Evolutionary conservation across 2,888 invertebrate species (phyloP).

Genomic region (Drosophila phalerata): DNA sequence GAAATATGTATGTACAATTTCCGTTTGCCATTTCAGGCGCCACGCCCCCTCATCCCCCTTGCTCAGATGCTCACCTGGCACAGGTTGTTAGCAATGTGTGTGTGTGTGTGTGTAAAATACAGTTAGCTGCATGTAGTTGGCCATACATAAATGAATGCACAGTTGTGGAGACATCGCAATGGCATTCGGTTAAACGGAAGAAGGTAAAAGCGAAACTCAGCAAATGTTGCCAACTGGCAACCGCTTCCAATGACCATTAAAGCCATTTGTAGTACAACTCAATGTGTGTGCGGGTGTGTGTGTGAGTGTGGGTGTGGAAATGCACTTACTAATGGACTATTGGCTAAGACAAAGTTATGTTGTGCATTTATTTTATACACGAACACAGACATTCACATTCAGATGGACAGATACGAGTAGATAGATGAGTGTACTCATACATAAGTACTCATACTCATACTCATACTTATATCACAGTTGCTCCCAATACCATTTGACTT

Average conservation of each 20-base stretch:
- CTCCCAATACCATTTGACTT: constrained; percentile 21
- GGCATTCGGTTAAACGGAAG: constrained; percentile 56
- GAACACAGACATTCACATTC: neutral
- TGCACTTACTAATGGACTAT: constrained; percentile 71
- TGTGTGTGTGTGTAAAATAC: constrained; percentile 61
- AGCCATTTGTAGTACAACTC: constrained; percentile 30
- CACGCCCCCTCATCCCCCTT: neutral
- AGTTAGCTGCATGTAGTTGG: constrained; percentile 47
- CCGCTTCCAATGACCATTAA: constrained; percentile 52
- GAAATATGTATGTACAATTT: constrained; percentile 77
- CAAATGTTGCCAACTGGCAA: constrained; percentile 41
- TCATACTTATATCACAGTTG: neutral
- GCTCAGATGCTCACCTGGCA: neutral
- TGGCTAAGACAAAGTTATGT: constrained; percentile 74
- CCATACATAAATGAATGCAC: constrained; percentile 36
- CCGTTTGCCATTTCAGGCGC: constrained; percentile 69
- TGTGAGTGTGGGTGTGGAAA: constrained; percentile 45
- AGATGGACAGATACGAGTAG: neutral
- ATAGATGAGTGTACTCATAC: neutral
- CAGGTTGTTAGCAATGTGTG: constrained; percentile 20
- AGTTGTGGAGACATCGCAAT: constrained; percentile 28
- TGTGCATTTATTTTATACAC: constrained; percentile 48
- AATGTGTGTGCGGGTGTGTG: constrained; percentile 15
- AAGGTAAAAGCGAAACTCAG: constrained; percentile 38
- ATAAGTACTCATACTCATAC: neutral